A percentile compares a stretch with the other conserved stretches of the same genome.
These are phyloP conservation scores for Oenanthe melanoleuca DNA, from an alignment of 2,113 vertebrate genomes.

Conservation along the genomic window DNA sequence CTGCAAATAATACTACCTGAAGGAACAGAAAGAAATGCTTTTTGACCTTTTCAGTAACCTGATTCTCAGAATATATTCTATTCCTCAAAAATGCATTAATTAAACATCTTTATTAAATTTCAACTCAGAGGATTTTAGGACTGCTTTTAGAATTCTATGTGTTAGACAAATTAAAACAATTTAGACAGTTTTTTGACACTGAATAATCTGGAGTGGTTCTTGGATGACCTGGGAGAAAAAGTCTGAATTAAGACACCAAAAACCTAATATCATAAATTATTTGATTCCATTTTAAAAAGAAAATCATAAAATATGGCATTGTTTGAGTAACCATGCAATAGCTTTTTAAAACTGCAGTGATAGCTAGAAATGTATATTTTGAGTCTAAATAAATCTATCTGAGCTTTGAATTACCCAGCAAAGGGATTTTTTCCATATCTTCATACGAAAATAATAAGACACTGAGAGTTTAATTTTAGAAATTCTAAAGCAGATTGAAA, in stretches of 20 bases:
- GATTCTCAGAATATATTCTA: neutral
- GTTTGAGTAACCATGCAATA: neutral
- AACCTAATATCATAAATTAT: neutral
- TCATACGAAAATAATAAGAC: slow-evolving; percentile 46
- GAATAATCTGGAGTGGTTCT: neutral
- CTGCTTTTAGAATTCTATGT: neutral
- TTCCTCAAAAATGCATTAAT: neutral
- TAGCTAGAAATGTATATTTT: neutral
- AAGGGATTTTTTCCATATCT: slow-evolving; percentile 23
- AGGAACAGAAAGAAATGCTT: neutral
- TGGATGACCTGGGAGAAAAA: neutral
- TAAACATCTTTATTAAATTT: neutral
- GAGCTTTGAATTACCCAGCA: slow-evolving; percentile 19
- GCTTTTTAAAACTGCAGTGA: neutral
- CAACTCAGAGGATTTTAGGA: neutral
- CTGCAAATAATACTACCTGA: neutral
- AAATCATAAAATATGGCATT: neutral
- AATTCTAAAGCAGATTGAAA: slow-evolving; percentile 30
- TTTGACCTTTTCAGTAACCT: neutral
- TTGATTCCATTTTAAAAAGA: neutral
- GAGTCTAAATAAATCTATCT: slow-evolving; percentile 28
- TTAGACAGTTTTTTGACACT: neutral
- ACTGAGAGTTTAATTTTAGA: slow-evolving; percentile 33
- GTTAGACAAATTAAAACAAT: neutral
- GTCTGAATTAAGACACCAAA: slow-evolving; percentile 14